These are phyloP conservation scores for Sitobion miscanthi DNA, from an alignment of 1,140 invertebrate species.

Conservation along the genomic window DNA sequence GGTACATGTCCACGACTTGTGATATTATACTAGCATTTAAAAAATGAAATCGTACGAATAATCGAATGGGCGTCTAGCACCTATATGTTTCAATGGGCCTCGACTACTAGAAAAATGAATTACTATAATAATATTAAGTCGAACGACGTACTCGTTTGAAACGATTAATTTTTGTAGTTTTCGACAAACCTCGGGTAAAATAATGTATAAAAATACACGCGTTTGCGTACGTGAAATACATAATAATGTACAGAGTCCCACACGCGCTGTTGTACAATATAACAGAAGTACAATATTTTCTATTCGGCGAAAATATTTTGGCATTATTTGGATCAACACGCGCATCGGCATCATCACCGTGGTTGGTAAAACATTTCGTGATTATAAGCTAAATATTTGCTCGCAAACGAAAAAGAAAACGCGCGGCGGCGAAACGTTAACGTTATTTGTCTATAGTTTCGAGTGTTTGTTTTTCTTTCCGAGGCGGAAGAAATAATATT, in stretches of 20 bases:
- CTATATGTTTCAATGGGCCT: not conserved
- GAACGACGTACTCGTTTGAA: not conserved
- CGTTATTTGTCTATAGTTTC: not conserved
- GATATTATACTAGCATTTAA: not conserved
- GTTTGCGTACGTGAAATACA: not conserved
- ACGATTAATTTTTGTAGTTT: not conserved
- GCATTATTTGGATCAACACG: not conserved
- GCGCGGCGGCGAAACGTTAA: not conserved
- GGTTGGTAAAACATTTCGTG: not conserved
- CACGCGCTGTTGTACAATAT: too few relatives aligned
- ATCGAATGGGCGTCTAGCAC: not conserved
- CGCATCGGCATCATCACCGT: too few relatives aligned
- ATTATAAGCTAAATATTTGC: not conserved
- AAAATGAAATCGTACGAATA: not conserved
- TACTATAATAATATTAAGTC: not conserved
- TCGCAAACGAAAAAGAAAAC: not conserved
- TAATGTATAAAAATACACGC: not conserved
- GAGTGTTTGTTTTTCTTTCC: not conserved
- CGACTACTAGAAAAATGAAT: not conserved
- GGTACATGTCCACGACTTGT: too few relatives aligned
- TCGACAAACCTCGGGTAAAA: not conserved
- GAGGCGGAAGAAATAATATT: not conserved
- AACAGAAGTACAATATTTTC: not conserved
- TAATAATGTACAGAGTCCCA: not conserved
- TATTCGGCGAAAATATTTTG: not conserved